A percentile compares a stretch with the other conserved stretches of the same genome.
Evolutionary conservation across 2,113 vertebrate species (phyloP).

Genomic region (Chaetorhynchus papuensis): DNA sequence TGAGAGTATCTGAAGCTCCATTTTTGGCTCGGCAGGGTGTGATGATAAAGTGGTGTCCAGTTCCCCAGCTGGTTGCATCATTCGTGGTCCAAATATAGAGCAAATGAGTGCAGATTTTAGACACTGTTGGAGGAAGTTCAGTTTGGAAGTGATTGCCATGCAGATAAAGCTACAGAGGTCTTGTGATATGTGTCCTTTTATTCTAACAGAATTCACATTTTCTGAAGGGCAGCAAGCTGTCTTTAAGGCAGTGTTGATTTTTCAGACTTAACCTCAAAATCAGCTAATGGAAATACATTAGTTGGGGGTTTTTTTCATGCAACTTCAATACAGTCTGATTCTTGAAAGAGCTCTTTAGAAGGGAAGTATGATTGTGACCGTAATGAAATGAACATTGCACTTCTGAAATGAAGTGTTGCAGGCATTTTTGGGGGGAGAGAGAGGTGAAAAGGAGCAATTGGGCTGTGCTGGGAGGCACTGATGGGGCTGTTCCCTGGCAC

Average conservation of each 20-base stretch:
- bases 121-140: not conserved
- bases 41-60: not conserved
- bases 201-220: not conserved
- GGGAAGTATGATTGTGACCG: not conserved
- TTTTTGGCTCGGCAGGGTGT: not conserved
- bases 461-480: not conserved
- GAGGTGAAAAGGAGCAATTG: not conserved
- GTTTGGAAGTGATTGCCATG: not conserved
- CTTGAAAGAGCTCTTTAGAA: not conserved
- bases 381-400: not conserved
- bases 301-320: not conserved
- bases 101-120: not conserved
- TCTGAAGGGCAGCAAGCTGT: not conserved
- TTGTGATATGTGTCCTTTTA: not conserved
- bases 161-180: not conserved
- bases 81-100: not conserved
- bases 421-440: not conserved
- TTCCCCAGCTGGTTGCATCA: not conserved
- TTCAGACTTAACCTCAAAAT: not conserved
- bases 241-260: not conserved
- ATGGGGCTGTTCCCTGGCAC: rapidly evolving
- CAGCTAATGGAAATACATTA: not conserved
- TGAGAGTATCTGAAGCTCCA: rapidly evolving
- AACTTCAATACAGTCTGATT: not conserved
- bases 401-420: not conserved